Percentiles rank a stretch among this genome's conserved stretches.
Conservation (phyloP, 1,140 invertebrate genomes). For the Euwallacea similis region DNA sequence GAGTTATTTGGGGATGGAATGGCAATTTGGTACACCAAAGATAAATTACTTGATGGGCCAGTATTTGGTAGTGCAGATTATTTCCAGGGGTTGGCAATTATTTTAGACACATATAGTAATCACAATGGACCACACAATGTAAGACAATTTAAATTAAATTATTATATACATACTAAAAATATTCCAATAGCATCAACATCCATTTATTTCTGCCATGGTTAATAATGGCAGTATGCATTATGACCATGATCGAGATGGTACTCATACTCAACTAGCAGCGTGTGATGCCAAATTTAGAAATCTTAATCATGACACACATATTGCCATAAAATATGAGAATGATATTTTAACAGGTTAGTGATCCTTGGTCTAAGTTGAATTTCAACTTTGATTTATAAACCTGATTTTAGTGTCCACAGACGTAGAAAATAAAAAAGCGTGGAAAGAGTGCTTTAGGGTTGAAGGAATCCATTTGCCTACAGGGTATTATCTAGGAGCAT, state of each 20-base stretch:
- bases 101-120: conserved; percentile 98
- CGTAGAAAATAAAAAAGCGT: conserved; percentile 87
- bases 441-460: conserved; percentile 93
- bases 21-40: conserved; percentile 95
- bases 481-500: conserved; percentile 92
- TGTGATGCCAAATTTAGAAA: conserved; percentile 95
- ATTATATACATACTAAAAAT: conserved; percentile 1
- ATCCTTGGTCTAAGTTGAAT: not conserved
- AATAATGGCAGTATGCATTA: conserved; percentile 95
- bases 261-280: conserved; percentile 93
- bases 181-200: conserved; percentile 87
- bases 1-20: conserved; percentile 98
- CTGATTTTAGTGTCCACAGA: conserved; percentile 79
- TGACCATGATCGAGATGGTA: conserved; percentile 98
- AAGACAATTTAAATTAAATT: conserved; percentile 50
- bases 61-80: conserved; percentile 96
- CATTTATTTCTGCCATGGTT: conserved; percentile 97
- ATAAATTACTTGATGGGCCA: conserved; percentile 80
- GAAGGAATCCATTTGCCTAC: conserved; percentile 90
- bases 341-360: conserved; percentile 78
- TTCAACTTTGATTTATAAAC: not conserved
- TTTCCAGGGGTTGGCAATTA: conserved; percentile 90
- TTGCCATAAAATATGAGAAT: conserved; percentile 89
- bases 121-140: conserved; percentile 98
- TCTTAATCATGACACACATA: conserved; percentile 85